Base-by-base conservation (phyloP, 2,113 vertebrate species). In the Rhizomys pruinosus region DNA sequence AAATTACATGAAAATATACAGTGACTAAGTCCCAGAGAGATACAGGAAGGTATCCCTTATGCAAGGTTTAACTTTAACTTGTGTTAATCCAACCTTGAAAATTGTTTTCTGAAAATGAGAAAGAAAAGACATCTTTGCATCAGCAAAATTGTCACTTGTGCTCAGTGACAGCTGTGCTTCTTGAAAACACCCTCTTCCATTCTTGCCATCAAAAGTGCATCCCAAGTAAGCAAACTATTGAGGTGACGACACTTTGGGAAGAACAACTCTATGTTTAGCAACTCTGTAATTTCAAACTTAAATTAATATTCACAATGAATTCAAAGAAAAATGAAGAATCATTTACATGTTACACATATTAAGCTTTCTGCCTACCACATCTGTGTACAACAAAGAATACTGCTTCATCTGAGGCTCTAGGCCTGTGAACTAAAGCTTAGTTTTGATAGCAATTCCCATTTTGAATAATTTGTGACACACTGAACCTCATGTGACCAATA, bases 81-180 rank as follows among this genome's bases (percentile, higher is more conserved):
- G 59, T 79, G 39, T 57, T 95, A 95, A 93, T 92, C 39, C 13
- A 92, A 44, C 39, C 47, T 9, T 84, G 59, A 23, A 76, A 57
- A 79, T 82, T 79, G 39, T 61, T 91, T 94, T 87, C n/a, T 39
- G 34, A 87, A 85, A 91, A 42, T 71, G 32, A 92, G 5, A 73
- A 73, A 76, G 39, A 59, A 57, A 88, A 77, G 80, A 42, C 22
- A 76, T 85, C 95, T 90, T 77, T 5, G 72, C 7, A 47, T 93
- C 84, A 92, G 89, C 37, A 87, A 96, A 96, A 72, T 52, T 82
- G 44, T 37, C 63, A 19, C 64, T 61, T n/a, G 59, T 71, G 64
- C 9, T 94, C 93, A 55, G 57, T 23, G 57, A 64, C 37, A 86
- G 73, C 25, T 9, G 82, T 84, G 39, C 11, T 68, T 61, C 37